Conservation (phyloP, 2,113 vertebrate species). For the Camelus bactrianus region DNA sequence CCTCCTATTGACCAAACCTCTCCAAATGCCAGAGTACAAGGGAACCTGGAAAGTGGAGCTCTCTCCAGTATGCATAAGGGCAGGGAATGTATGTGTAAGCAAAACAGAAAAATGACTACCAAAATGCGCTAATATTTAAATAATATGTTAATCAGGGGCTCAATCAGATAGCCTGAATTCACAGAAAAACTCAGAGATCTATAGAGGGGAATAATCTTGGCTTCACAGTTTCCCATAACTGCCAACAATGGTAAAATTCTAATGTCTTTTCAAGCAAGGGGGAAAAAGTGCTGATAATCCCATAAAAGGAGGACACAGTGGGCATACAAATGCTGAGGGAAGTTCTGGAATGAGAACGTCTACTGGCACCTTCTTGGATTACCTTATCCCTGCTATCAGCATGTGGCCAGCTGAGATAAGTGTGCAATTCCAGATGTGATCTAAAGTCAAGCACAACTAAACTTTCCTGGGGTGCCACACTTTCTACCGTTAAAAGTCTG, state of each 20-base stretch:
- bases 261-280: slow-evolving; percentile 19
- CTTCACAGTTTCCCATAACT: slow-evolving; percentile 13
- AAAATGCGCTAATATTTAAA: background rate
- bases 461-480: background rate
- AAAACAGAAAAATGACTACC: background rate
- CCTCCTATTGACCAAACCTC: background rate
- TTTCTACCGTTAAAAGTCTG: slow-evolving; percentile 10
- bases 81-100: background rate
- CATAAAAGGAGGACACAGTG: background rate
- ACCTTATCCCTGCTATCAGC: background rate
- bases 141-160: background rate
- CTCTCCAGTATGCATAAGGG: background rate
- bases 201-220: background rate
- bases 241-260: background rate
- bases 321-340: background rate
- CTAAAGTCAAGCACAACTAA: background rate
- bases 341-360: background rate
- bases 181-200: background rate
- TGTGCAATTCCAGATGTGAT: background rate
- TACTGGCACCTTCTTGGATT: slow-evolving; percentile 28
- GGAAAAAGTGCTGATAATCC: background rate
- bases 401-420: background rate
- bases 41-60: background rate
- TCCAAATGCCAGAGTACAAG: background rate
- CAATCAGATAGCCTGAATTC: background rate